Evolutionary conservation across 2,888 invertebrate species (phyloP).

Genomic region (Thyatira batis): DNA sequence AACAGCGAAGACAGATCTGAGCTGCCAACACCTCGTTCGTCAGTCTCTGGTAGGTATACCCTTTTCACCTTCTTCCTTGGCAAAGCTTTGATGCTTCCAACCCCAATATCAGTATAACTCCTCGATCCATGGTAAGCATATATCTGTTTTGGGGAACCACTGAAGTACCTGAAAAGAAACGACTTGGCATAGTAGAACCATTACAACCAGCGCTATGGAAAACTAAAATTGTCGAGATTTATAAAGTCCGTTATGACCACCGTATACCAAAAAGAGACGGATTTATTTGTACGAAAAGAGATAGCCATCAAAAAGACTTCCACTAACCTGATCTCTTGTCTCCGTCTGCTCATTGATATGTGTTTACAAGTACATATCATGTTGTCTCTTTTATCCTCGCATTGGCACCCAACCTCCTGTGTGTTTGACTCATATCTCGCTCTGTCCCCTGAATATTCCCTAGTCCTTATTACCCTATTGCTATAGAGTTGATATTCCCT

Average conservation of each 20-base stretch:
- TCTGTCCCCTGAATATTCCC: constrained; percentile 7
- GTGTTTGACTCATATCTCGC: constrained; percentile 19
- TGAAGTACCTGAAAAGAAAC: constrained; percentile 29
- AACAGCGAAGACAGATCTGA: constrained; percentile 37
- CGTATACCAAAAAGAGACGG: no score
- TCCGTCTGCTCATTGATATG: constrained; percentile 20
- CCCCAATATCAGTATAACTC: constrained; percentile 52
- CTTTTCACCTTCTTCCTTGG: constrained; percentile 49
- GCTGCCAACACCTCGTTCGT: constrained; percentile 57
- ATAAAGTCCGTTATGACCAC: no score
- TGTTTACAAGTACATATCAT: constrained; percentile 39
- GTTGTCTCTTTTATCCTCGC: constrained; percentile 39
- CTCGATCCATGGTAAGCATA: constrained; percentile 41
- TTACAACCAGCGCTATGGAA: no score
- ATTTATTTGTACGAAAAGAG: no score
- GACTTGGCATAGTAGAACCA: no score
- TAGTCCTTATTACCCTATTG: constrained; percentile 17
- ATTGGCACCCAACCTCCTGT: constrained; percentile 50
- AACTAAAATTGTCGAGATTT: no score
- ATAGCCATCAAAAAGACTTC: background rate
- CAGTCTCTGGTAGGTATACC: constrained; percentile 59
- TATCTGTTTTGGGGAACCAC: constrained; percentile 34
- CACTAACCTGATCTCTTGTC: constrained; percentile 19
- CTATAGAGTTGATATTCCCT: constrained; percentile 22
- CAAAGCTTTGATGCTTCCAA: constrained; percentile 52